Evolutionary conservation across 2,888 invertebrate genomes (phyloP).

Genomic region (Acanthosepion esculentum): DNA sequence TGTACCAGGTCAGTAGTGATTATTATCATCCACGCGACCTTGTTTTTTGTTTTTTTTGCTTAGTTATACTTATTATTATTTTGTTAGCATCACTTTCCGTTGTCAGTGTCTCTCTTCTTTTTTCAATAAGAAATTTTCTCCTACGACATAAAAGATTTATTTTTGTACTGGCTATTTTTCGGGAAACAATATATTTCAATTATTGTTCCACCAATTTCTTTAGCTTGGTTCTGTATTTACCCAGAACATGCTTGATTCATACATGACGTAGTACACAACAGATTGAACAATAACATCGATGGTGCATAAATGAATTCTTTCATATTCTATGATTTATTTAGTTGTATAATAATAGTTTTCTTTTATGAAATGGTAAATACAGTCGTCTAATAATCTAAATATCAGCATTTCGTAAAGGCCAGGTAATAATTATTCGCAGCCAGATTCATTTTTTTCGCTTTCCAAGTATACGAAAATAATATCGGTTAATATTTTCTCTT

Average conservation of each 20-base stretch:
- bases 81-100: neutral
- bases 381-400: no score
- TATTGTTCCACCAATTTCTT: neutral
- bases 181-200: neutral
- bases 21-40: neutral
- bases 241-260: neutral
- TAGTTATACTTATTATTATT: neutral
- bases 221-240: neutral
- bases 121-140: neutral
- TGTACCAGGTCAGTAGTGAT: constrained; percentile 40
- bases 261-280: neutral
- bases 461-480: no score
- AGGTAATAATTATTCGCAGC: no score
- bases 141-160: neutral
- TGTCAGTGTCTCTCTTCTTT: neutral
- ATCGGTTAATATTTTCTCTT: no score
- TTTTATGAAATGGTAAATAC: no score
- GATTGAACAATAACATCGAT: neutral
- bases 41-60: no score
- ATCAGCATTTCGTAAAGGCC: no score
- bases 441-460: no score
- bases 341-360: no score
- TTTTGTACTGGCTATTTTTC: neutral
- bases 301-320: neutral
- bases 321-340: no score